These are phyloP conservation scores for Mellilla xanthometata DNA, from an alignment of 2,888 invertebrate species.

Conservation along the genomic window DNA sequence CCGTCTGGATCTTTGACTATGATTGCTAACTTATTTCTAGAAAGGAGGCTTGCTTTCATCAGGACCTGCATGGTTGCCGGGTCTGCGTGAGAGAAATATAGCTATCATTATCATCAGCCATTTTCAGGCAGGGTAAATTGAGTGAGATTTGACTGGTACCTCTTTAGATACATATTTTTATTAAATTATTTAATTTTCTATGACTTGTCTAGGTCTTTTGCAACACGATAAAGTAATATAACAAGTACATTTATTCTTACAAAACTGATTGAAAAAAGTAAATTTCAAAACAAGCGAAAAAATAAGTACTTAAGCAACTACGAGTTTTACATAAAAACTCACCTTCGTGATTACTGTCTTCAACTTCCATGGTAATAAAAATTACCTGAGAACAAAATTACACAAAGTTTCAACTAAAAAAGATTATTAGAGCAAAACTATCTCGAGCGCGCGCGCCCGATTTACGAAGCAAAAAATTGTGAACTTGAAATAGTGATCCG, in stretches of 20 bases:
- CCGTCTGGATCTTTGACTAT: conserved; percentile 87
- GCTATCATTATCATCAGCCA: too few relatives aligned
- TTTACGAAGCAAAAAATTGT: conserved; percentile 48
- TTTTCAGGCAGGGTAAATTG: too few relatives aligned
- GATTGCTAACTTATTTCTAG: conserved; percentile 89
- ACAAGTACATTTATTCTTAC: too few relatives aligned
- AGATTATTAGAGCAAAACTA: too few relatives aligned
- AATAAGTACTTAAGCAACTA: not conserved
- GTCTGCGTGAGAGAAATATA: conserved; percentile 12
- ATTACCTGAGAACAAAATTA: conserved; percentile 16
- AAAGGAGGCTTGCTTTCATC: conserved; percentile 69
- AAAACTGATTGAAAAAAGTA: too few relatives aligned
- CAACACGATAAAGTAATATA: too few relatives aligned
- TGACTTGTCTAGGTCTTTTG: too few relatives aligned
- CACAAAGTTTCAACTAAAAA: not conserved
- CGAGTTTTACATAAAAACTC: not conserved
- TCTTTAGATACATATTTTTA: too few relatives aligned
- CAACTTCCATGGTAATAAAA: conserved; percentile 28
- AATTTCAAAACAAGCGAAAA: too few relatives aligned
- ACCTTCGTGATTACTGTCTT: conserved; percentile 22
- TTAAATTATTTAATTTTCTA: too few relatives aligned
- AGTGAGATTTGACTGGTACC: too few relatives aligned
- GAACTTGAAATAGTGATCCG: conserved; percentile 64
- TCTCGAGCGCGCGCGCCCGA: conserved; percentile 44
- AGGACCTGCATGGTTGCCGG: conserved; percentile 46